Percentiles rank a stretch among this genome's conserved stretches.
These are phyloP conservation scores for Lithophane socia DNA, from an alignment of 2,888 invertebrate species.

Conservation along the genomic window DNA sequence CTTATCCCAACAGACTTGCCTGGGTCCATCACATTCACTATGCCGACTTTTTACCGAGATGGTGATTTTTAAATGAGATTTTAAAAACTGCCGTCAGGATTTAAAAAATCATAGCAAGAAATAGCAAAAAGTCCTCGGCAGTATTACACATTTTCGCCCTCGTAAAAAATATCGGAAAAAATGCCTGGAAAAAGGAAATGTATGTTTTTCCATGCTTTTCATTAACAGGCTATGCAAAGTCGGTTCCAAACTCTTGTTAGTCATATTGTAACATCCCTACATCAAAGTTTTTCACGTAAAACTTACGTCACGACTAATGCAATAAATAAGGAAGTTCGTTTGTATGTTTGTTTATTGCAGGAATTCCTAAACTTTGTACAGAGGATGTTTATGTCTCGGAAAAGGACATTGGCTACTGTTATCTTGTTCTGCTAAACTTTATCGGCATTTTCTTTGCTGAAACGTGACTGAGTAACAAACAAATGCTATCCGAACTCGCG, in stretches of 20 bases:
- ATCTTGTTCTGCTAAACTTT: constrained; percentile 61
- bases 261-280: constrained; percentile 23
- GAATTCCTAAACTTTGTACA: constrained; percentile 54
- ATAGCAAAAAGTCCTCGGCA: background rate
- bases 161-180: background rate
- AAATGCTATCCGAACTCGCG: constrained; percentile 33
- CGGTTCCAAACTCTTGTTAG: background rate
- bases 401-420: constrained; percentile 55
- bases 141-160: background rate
- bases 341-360: constrained; percentile 57
- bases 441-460: constrained; percentile 47
- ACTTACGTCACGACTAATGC: constrained; percentile 38
- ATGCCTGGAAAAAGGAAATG: background rate
- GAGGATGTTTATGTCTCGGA: constrained; percentile 55
- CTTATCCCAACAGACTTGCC: background rate
- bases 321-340: constrained; percentile 51
- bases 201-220: background rate
- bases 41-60: background rate
- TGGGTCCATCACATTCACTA: background rate
- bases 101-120: background rate
- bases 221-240: constrained; percentile 6
- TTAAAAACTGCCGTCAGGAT: background rate
- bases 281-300: constrained; percentile 47
- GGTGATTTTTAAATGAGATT: background rate
- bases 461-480: constrained; percentile 61